These are phyloP conservation scores for Microplitis manilae DNA, from an alignment of 2,888 invertebrate genomes.

Conservation along the genomic window DNA sequence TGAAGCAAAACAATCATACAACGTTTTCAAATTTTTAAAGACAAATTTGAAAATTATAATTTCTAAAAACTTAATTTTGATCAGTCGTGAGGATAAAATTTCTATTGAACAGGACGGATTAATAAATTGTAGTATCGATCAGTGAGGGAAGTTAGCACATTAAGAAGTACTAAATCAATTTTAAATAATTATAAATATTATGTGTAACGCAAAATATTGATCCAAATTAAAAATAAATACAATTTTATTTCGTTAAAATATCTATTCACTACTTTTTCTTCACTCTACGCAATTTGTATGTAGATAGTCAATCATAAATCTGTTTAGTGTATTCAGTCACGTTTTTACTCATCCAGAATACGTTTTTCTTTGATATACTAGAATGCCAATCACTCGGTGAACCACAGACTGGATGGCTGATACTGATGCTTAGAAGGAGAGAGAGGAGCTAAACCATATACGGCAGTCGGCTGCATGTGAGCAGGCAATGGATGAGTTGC, in stretches of 20 bases:
- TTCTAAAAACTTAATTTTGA: conserved; percentile 2
- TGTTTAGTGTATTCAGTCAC: conserved; percentile 2
- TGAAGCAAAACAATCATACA: too few species aligned
- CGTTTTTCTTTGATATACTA: background rate
- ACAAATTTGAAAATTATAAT: background rate
- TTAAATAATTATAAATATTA: too few species aligned
- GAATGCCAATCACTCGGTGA: conserved; percentile 76
- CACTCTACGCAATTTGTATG: background rate
- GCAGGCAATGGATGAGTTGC: conserved; percentile 86
- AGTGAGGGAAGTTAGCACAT: conserved; percentile 3
- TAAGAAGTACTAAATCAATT: background rate
- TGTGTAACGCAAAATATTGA: too few species aligned
- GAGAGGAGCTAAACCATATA: conserved; percentile 80
- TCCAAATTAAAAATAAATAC: too few species aligned
- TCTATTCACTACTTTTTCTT: background rate
- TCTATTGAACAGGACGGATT: conserved; percentile 49
- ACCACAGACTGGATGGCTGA: conserved; percentile 82
- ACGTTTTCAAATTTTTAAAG: background rate
- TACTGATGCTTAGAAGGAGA: conserved; percentile 82
- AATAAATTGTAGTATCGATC: conserved; percentile 37
- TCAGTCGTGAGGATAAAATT: conserved; percentile 23
- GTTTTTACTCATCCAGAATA: background rate
- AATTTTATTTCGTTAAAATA: too few species aligned
- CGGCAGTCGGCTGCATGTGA: conserved; percentile 80
- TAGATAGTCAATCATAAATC: background rate